Evolutionary conservation across 1,140 invertebrate genomes (phyloP).

Genomic region (Scaptodrosophila lebanonensis): DNA sequence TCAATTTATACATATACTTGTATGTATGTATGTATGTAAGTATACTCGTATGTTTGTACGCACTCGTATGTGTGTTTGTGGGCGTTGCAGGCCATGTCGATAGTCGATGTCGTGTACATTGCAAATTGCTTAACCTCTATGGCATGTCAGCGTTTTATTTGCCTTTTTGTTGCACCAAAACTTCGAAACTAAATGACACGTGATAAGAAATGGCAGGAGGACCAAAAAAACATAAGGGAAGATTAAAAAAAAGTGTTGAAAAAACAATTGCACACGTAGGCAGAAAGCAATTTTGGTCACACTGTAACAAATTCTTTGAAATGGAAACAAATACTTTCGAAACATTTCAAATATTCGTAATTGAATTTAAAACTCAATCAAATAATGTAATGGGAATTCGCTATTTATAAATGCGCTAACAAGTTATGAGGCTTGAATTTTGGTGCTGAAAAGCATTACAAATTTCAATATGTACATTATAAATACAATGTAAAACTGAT

Average conservation of each 20-base stretch:
- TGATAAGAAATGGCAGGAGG: constrained; percentile 62
- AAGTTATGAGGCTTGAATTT: too few relatives aligned
- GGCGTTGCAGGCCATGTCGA: constrained; percentile 23
- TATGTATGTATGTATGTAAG: too few relatives aligned
- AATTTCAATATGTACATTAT: too few relatives aligned
- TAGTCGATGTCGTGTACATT: constrained; percentile 24
- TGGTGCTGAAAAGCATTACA: too few relatives aligned
- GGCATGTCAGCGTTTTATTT: constrained; percentile 66
- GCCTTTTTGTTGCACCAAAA: constrained; percentile 26
- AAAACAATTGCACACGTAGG: constrained; percentile 62
- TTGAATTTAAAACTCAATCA: too few relatives aligned
- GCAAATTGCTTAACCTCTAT: constrained; percentile 58
- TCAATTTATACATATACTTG: too few relatives aligned
- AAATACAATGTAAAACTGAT: too few relatives aligned
- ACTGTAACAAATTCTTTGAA: too few relatives aligned
- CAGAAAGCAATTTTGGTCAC: constrained; percentile 69
- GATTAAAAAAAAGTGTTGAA: constrained; percentile 8
- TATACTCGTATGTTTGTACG: not conserved
- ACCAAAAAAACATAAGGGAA: constrained; percentile 15
- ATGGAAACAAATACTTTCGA: too few relatives aligned
- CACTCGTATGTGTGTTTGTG: constrained; percentile 13
- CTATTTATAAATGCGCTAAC: too few relatives aligned
- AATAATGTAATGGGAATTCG: too few relatives aligned
- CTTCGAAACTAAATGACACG: constrained; percentile 53
- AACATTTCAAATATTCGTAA: too few relatives aligned